Conservation (phyloP, 2,113 vertebrate species). For the Xenopus laevis region DNA sequence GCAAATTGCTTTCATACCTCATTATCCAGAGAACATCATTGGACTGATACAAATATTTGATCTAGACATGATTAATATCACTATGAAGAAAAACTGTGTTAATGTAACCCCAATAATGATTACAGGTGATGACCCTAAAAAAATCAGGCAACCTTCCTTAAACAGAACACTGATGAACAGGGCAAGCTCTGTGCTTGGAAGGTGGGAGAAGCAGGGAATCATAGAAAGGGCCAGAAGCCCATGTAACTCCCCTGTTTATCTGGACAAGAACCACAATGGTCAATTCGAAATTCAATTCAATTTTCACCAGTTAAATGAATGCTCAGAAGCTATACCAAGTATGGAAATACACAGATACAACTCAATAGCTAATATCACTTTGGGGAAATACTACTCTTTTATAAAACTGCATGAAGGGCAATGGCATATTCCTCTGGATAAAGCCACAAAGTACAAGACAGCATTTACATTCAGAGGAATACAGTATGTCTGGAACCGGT, state of each 20-base stretch:
- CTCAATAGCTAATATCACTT: neutral
- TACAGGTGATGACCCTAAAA: neutral
- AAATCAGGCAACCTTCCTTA: neutral
- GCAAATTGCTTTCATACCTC: slow-evolving; percentile 1
- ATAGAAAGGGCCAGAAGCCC: neutral
- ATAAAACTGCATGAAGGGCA: slow-evolving; percentile 18
- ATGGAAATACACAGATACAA: neutral
- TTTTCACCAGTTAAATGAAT: neutral
- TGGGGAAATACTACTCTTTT: slow-evolving; percentile 26
- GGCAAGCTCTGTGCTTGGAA: neutral
- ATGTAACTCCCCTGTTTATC: neutral
- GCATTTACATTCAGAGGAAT: slow-evolving; percentile 13
- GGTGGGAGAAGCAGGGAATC: slow-evolving; percentile 9
- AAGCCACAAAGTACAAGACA: slow-evolving; percentile 27
- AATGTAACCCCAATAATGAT: slow-evolving; percentile 2
- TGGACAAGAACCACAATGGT: neutral
- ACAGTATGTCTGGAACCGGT: slow-evolving; percentile 27
- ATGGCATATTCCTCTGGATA: slow-evolving; percentile 22
- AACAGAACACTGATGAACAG: neutral
- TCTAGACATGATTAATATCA: neutral
- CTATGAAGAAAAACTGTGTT: neutral
- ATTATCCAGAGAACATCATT: neutral
- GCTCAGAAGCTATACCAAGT: neutral
- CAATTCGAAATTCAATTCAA: slow-evolving; percentile 4
- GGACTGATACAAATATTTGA: slow-evolving; percentile 9